Base-by-base conservation (phyloP, 2,113 vertebrate genomes). In the Vicugna pacos region DNA sequence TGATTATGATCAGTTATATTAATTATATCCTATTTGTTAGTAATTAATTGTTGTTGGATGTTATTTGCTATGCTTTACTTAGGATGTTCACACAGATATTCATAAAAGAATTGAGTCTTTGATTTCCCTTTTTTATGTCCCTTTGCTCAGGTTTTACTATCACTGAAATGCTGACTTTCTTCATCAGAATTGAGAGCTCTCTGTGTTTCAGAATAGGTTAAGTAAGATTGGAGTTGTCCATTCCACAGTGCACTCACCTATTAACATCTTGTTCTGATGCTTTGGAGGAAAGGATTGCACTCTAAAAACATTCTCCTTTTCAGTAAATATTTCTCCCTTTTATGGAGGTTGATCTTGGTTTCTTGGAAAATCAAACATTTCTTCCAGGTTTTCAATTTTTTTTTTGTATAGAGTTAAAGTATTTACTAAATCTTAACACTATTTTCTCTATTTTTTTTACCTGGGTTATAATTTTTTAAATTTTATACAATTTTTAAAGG, bases 311-410 rank as follows among this genome's bases (percentile, higher is more conserved):
- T 22, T 90, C 20, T 62, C 24, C 13, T 52, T 79, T 83, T 89
- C 79, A 85, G 24, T 92, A 67, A 95, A 19, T 52, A 85, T 65
- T 72, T 67, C 32, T 89, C 15, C 48, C 50, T 75, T 81, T 80
- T 79, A 64, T 30, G 6, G 2, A 7, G 5, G 26, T 52, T 77
- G 24, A 7, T 69, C 30, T 46, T 70, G 62, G 10, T 30, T 83
- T 80, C 64, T 86, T 81, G 52, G 17, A 91, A 84, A 84, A 52
- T 56, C 32, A 85, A 70, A 76, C 20, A 72, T 58, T 92, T 73
- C 28, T 85, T 64, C 22, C 8, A 46, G n/a, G n/a, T 75, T 81
- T 92, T 84, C 46, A 89, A 94, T 72, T 72, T 72, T 79, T 69
- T 72, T 70, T 72, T 10, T 32, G 58, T 42, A 48, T 52, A 64